Conservation (phyloP, 2,113 vertebrate genomes). For the human region DNA sequence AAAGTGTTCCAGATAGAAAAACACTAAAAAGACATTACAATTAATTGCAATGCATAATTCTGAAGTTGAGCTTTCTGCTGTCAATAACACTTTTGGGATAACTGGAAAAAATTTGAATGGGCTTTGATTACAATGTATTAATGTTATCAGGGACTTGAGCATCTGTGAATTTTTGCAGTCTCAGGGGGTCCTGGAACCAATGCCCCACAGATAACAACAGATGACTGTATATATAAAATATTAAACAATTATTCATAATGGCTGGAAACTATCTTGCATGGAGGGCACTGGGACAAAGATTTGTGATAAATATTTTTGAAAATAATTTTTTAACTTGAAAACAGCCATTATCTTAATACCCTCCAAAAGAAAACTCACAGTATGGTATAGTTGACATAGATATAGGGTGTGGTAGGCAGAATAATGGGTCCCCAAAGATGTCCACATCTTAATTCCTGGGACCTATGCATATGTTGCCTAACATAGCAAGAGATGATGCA, state of each 20-base stretch:
- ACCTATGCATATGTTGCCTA: not conserved
- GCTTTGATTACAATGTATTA: conserved; percentile 26
- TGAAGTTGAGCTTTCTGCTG: conserved; percentile 11
- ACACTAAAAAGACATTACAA: not conserved
- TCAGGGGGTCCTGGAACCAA: not conserved
- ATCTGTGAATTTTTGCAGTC: not conserved
- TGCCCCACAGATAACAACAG: not conserved
- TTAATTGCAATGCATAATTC: conserved; percentile 29
- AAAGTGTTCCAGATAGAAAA: not conserved
- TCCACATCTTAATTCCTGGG: not conserved
- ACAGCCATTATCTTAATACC: not conserved
- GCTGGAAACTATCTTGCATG: not conserved
- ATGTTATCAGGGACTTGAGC: not conserved
- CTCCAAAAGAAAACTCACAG: not conserved
- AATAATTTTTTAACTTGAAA: not conserved
- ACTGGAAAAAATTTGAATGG: conserved; percentile 1
- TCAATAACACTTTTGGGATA: conserved; percentile 30
- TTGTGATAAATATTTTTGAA: not conserved
- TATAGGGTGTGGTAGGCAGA: not conserved
- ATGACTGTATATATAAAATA: not conserved
- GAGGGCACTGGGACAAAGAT: not conserved
- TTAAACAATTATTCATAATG: not conserved
- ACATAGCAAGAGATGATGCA: not conserved
- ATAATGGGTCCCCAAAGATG: not conserved
- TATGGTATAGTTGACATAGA: not conserved